Evolutionary conservation across 37 sponge, comb jelly and placozoan genomes (phyloP), one percentile per base, ranked within the genome.

Genomic region (Bolinopsis microptera): DNA sequence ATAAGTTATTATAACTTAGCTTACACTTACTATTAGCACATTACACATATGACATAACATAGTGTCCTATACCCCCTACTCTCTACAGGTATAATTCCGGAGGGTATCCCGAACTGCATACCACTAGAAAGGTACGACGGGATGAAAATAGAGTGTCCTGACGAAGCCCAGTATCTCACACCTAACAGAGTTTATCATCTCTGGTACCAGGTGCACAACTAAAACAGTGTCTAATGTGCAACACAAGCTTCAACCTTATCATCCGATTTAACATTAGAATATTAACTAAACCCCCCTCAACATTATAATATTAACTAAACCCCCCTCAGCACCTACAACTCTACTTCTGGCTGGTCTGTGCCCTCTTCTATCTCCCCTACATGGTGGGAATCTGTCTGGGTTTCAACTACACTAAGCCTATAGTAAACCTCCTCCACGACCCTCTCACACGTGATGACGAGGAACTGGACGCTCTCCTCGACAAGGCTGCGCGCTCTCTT

Each of bases 341-440:
- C 80, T 77, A 77, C 80, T 77, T 77, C 80, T 77, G 80, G 80
- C 35, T 77, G 80, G 33, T 77, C 36, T 77, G 33, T 18, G 36
- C 32, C 3, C 27, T 77, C 80, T 77, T 77, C 80, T 77, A 77
- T 18, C 27, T 32, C 35, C 80, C 80, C 36, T 77, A 77, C 37
- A 77, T 77, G 80, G 32, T 77, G 80, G 27, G 33, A 77, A 32
- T 77, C 27, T 27, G 27, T 16, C 80, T 77, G 5, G 80, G 80
- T 16, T 32, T 77, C 18, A 32, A 32, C 21, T 77, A 77, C 37
- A 32, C 32, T 1, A 77, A 77, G 18, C 80, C 80, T 32, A 31
- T 77, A 2, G 36, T 77, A 1, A 77, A 77, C 18, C 27, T 77
- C 18, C 35, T 77, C 35, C 61, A 48, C 61, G 33, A 32, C 32